phyloP scores from a whole-genome alignment of 2,888 invertebrate genomes.

The Phytoseiulus persimilis region DNA sequence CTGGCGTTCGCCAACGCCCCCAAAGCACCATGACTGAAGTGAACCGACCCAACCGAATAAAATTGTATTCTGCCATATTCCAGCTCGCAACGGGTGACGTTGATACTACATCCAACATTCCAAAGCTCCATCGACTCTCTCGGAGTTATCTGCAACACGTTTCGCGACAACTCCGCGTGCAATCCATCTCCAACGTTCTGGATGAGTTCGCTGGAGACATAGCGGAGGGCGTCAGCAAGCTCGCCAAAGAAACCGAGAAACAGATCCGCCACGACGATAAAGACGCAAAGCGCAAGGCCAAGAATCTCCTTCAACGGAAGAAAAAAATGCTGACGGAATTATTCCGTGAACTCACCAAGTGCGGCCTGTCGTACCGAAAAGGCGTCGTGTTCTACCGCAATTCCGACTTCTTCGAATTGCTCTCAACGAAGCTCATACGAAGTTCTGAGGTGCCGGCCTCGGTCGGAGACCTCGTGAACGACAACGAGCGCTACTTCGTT shows the following conservation, averaged over 20 bases:
- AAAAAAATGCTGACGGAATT: conserved; percentile 74
- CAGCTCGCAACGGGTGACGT: not conserved
- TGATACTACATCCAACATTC: not conserved
- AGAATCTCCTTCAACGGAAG: conserved; percentile 69
- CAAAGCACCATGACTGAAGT: too few species aligned
- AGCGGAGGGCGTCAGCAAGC: not conserved
- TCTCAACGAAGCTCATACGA: not conserved
- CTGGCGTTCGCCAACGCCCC: too few species aligned
- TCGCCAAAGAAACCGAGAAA: conserved; percentile 34
- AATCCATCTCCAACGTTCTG: not conserved
- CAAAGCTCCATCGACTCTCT: not conserved
- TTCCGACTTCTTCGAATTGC: not conserved
- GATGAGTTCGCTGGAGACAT: conserved; percentile 16
- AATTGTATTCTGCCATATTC: not conserved
- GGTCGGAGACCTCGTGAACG: not conserved
- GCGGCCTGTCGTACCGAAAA: conserved; percentile 71
- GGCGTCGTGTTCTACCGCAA: conserved; percentile 56
- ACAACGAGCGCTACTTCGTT: not conserved
- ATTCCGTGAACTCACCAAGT: conserved; percentile 65
- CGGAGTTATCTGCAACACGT: not conserved
- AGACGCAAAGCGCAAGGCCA: conserved; percentile 59
- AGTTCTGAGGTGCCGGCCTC: not conserved
- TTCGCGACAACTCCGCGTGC: not conserved
- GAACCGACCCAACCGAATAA: not conserved
- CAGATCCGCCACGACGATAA: conserved; percentile 50